phyloP scores from a whole-genome alignment of 1,140 invertebrate genomes.

The Campoletis sonorensis region DNA sequence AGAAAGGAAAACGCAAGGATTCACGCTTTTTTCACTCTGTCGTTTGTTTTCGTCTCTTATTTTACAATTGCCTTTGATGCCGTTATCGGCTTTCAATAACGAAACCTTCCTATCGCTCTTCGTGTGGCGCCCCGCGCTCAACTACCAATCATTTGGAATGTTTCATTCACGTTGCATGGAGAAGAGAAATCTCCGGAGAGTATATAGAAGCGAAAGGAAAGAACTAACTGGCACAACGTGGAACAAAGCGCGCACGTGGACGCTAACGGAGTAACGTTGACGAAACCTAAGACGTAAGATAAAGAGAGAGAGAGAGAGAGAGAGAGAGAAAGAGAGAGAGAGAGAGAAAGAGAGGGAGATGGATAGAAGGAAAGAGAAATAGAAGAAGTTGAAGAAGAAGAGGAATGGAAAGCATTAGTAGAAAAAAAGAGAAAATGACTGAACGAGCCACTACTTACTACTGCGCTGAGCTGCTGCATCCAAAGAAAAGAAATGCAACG shows the following conservation, averaged over 20 bases:
- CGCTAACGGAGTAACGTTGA: constrained; percentile 32
- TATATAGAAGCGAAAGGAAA: constrained; percentile 11
- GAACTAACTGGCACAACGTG: constrained; percentile 31
- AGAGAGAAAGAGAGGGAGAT: background rate
- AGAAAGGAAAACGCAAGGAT: too few relatives aligned
- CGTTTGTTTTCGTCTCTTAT: constrained; percentile 17
- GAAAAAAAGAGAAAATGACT: background rate
- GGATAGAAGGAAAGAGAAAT: background rate
- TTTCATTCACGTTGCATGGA: constrained; percentile 31
- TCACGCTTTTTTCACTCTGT: background rate
- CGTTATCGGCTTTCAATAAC: background rate
- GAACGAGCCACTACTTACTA: background rate
- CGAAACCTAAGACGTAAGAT: background rate
- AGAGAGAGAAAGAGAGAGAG: background rate
- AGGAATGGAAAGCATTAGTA: constrained; percentile 28
- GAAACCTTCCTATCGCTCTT: background rate
- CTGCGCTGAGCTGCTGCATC: background rate
- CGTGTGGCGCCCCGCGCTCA: constrained; percentile 7
- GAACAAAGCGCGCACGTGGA: constrained; percentile 55
- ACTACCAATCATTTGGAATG: constrained; percentile 19
- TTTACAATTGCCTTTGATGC: background rate
- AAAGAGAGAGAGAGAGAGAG: constrained; percentile 13
- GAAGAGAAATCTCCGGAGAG: constrained; percentile 32
- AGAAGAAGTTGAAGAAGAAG: constrained; percentile 16
- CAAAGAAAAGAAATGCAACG: background rate